phyloP scores from a whole-genome alignment of 2,888 invertebrate genomes.

The Pachymerium ferrugineum region DNA sequence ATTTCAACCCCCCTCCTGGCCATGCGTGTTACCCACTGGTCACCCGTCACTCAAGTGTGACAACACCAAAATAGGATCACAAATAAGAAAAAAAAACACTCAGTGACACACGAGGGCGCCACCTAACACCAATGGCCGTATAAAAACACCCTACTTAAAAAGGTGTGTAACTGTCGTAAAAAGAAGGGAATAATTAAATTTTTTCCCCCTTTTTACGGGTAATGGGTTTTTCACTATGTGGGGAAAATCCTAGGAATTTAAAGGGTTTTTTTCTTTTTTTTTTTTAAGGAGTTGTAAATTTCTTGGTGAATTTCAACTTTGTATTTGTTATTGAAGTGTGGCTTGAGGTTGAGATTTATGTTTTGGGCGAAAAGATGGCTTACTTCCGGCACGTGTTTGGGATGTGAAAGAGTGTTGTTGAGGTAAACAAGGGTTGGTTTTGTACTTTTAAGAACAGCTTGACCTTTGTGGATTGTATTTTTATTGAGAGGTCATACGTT shows the following conservation, averaged over 20 bases:
- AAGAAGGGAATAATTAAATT: not conserved
- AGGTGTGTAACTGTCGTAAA: not conserved
- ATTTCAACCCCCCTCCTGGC: constrained; percentile 7
- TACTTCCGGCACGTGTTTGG: not conserved
- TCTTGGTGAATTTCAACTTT: not conserved
- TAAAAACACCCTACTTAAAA: not conserved
- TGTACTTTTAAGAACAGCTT: not conserved
- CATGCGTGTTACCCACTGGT: constrained; percentile 8
- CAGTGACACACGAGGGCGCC: not conserved
- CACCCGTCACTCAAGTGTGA: constrained; percentile 13
- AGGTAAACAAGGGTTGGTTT: not conserved
- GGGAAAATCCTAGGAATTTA: not conserved
- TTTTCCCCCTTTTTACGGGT: not conserved
- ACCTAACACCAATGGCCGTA: not conserved
- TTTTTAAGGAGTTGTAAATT: not conserved
- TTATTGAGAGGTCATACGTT: not conserved
- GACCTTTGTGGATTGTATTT: not conserved
- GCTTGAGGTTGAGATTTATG: not conserved
- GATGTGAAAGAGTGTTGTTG: not conserved
- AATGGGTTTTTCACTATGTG: not conserved
- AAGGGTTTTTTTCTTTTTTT: not conserved
- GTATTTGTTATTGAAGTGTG: not conserved
- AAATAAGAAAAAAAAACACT: not conserved
- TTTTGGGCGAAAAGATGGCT: not conserved
- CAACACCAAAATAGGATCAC: constrained; percentile 2